Evolutionary conservation across 1,140 invertebrate genomes (phyloP), one percentile per base, ranked within the genome.

Genomic region (Caerostris darwini): DNA sequence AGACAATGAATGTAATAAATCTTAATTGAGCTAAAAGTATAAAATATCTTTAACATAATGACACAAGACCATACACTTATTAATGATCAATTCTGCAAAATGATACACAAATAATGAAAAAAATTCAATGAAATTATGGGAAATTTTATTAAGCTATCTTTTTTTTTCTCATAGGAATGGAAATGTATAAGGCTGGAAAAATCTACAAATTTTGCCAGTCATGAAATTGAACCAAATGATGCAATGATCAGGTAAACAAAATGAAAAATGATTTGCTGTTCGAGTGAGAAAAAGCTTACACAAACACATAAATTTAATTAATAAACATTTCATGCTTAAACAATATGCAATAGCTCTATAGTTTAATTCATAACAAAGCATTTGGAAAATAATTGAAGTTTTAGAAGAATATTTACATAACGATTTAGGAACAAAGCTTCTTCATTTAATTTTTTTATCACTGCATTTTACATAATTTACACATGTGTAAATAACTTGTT

Each of bases 121-220:
- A 34, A 34, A 34, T 34, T 34, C 34, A 67, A 67, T 67, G 61
- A 77, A 77, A 77, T 77, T 10, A 77, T 77, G 71, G 71, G 71
- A 77, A 77, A 77, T 77, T 77, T 77, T 77, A 77, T 77, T 77
- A 53, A 50, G 71, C 71, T 77, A 77, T 77, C 71, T 12, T 77
- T 50, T 77, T 69, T 77, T 50, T 77, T 69, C 19, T 67, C n/a
- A 77, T 77, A 77, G 71, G 71, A 77, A 77, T 77, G 71, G 34
- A 77, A 77, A 50, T 77, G 34, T 77, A 77, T 14, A 34, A 34
- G 71, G 34, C 71, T 77, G 71, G 71, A 53, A 53, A 77, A 77
- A 77, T 77, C 71, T 77, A 77, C 71, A 77, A 50, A 77, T 50
- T 77, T 77, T 5, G 14, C 71, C 71, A 77, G 71, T 34, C 71